Base-by-base conservation (phyloP, 2,797 vertebrate genomes). In the Orestias chungarensis region DNA sequence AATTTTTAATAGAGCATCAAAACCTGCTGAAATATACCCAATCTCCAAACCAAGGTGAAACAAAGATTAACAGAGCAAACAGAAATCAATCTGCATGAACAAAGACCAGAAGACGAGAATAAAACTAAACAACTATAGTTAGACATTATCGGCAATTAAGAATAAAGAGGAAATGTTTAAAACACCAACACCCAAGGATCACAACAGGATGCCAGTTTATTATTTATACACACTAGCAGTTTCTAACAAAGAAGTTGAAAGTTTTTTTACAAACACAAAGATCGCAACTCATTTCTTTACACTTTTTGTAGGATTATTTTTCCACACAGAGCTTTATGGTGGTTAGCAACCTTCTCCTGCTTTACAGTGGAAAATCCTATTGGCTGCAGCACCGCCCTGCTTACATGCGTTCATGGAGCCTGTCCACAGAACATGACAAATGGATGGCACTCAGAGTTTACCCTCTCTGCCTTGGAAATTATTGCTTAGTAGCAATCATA, bases 381-480 rank as follows among this genome's bases (percentile, higher is more conserved):
- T 18, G 29, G 9, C 18, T 31, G 14, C 35, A 25, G 12, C 25
- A 31, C 27, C 29, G 27, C 31, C 33, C 44, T 46, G 44, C 44
- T 18, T 46, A 4, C 43, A 2, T 75, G 25, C 15, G 46, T 47
- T 55, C 54, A 47, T 42, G 61, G 73, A 46, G 25, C 66, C 47
- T 54, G 35, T 77, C 74, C 74, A 62, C 44, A 65, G 69, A 71
- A 64, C 50, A 7, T 74, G 73, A 66, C 73, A 54, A 69, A 75
- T 2, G 55, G 68, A 82, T 69, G 57, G 25, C 25, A 15, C 14
- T 8, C 0, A 47, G 70, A 86, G n/a, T n/a, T 83, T 71, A 42
- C 59, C n/a, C 40, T 71, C 43, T 66, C 42, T 6, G 9, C 62
- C 1, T 6, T 12, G 66, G 40, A 76, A 76, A 83, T 83, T 72